phyloP scores from a whole-genome alignment of 2,113 vertebrate genomes.

The Octodon degus region DNA sequence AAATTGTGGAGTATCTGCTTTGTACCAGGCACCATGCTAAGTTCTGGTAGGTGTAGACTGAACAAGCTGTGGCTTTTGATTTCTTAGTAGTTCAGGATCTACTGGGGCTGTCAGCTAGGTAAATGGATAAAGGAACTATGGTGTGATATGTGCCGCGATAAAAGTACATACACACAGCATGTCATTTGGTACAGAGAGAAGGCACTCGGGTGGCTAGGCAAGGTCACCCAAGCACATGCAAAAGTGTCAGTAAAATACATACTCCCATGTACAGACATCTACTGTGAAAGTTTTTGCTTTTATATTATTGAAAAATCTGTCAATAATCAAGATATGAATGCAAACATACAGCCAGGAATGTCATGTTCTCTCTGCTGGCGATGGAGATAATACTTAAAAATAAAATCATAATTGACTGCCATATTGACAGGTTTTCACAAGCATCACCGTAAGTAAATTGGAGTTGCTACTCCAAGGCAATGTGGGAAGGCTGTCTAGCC shows the following conservation, averaged over 20 bases:
- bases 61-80: constrained; percentile 18
- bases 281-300: not conserved
- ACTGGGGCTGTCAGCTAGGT: not conserved
- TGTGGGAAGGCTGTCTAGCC: constrained; percentile 25
- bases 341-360: not conserved
- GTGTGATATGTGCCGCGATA: not conserved
- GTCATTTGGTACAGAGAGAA: not conserved
- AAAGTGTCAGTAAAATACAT: rapidly evolving
- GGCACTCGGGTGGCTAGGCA: not conserved
- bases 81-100: constrained; percentile 50
- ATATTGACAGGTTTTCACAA: constrained; percentile 47
- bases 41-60: constrained; percentile 30
- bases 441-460: constrained; percentile 50
- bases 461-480: not conserved
- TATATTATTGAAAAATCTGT: constrained; percentile 38
- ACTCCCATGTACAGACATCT: not conserved
- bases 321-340: not conserved
- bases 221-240: not conserved
- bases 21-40: constrained; percentile 38
- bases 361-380: constrained; percentile 21
- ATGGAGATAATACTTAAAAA: constrained; percentile 46
- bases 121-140: not conserved
- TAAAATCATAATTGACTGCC: constrained; percentile 55
- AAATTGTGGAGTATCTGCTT: constrained; percentile 52
- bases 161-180: not conserved